Base-by-base conservation (phyloP, 2,113 vertebrate genomes). In the Propithecus coquereli region DNA sequence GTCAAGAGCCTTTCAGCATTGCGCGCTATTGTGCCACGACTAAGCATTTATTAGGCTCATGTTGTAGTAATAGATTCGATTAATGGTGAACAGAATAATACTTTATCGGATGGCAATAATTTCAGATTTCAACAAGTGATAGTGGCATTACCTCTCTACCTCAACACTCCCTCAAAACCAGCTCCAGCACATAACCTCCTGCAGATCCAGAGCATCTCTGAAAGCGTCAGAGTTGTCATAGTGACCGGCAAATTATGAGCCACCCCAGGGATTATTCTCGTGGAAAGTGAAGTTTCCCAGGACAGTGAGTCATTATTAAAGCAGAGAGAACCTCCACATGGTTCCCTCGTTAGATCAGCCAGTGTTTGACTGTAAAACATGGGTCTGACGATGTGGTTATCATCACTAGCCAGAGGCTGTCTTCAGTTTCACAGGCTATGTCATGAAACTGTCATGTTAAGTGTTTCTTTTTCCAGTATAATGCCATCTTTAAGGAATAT, bases 291-390 rank as follows among this genome's bases (percentile, higher is more conserved):
- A 45, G 70, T 87, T 93, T 87, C 70, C 76, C 37, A 70, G 87
- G 45, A 95, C 95, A 91, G 2, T 40, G 50, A 80, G 87, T 84
- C 87, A 68, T 77, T 86, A 43, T 87, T n/a, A 71, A 77, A 91
- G 83, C 65, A 34, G 52, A 81, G 63, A 76, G 40, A 27, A 4
- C 45, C 65, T 89, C 63, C 52, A n/a, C 61, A 52, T 40, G 18
- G 45, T n/a, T 94, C 87, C 61, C 79, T 94, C 5, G 8, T 83
- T 89, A 93, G 88, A 50, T 18, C 34, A 17, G 61, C 80, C 68
- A 74, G 68, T 32, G 32, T 65, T 87, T 3, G 8, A 40, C 76
- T 88, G 65, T 85, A 77, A 76, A 88, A 88, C 87, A 30, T 9
- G 59, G n/a, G 52, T 66, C 82, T 80, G 88, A 91, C 87, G 87